Evolutionary conservation across 2,113 vertebrate genomes (phyloP).

Genomic region (Crotalus tigris): DNA sequence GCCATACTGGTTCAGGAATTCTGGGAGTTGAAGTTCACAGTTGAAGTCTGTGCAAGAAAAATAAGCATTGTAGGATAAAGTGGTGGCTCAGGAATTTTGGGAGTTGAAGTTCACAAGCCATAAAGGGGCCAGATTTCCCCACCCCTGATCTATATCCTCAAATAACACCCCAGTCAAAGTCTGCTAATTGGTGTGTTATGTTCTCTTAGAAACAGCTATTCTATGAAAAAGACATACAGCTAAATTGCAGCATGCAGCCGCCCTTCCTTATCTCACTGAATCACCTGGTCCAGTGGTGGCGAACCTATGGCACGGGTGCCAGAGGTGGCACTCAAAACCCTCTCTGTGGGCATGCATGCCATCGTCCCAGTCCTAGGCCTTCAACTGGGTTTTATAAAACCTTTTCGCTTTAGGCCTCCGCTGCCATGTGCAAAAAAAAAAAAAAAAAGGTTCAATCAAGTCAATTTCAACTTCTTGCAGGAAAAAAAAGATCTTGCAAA

Average conservation of each 20-base stretch:
- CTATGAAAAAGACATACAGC: neutral
- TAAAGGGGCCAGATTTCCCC: neutral
- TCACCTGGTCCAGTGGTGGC: conserved; percentile 53
- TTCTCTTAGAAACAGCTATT: neutral
- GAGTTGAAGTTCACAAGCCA: neutral
- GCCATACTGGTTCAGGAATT: neutral
- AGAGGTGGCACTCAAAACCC: no score
- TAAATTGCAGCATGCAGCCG: neutral
- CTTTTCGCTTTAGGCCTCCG: no score
- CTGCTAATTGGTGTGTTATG: neutral
- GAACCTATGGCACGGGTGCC: no score
- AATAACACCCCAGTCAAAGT: neutral
- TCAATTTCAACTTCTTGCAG: no score
- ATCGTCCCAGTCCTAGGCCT: no score
- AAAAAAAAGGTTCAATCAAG: no score
- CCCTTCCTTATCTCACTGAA: neutral
- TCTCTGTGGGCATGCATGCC: no score
- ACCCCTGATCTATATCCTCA: neutral
- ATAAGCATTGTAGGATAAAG: neutral
- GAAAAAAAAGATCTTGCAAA: no score
- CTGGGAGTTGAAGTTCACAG: neutral
- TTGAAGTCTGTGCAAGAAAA: neutral
- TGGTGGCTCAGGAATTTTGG: neutral
- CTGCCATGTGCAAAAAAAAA: no score
- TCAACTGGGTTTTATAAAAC: no score